Evolutionary conservation across 2,797 vertebrate genomes (phyloP).

Genomic region (Falco naumanni): DNA sequence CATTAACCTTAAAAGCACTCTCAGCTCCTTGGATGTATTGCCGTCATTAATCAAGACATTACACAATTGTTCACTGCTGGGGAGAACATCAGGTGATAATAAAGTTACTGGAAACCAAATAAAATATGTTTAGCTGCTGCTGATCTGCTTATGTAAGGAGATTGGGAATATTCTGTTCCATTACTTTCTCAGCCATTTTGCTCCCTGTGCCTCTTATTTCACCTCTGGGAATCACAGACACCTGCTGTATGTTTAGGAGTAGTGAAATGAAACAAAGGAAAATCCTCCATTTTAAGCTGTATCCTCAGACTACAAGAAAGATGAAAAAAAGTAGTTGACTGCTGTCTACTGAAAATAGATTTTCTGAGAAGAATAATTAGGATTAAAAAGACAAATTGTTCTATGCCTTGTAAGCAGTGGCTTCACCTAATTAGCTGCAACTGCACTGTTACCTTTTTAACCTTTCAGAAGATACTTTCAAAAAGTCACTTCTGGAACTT

Average conservation of each 20-base stretch:
- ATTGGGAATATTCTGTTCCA: neutral
- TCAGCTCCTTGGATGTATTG: neutral
- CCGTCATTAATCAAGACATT: neutral
- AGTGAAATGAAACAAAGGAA: conserved; percentile 19
- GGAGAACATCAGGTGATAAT: neutral
- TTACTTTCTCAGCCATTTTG: conserved; percentile 2
- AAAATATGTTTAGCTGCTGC: neutral
- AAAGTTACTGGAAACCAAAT: neutral
- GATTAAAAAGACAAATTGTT: neutral
- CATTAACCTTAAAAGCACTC: neutral
- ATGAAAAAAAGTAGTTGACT: neutral
- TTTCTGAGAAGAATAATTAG: neutral
- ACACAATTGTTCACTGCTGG: neutral
- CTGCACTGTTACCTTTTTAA: neutral
- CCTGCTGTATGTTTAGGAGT: neutral
- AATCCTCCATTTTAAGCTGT: neutral
- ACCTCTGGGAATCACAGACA: neutral
- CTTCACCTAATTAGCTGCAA: neutral
- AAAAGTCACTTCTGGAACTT: neutral
- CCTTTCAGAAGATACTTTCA: neutral
- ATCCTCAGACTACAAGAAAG: neutral
- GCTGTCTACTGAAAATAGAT: neutral
- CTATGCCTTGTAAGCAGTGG: neutral
- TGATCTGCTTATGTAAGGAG: neutral
- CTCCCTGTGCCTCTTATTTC: neutral